Evolutionary conservation across 2,888 invertebrate species (phyloP).

Genomic region (Acanthosoma haemorrhoidale): DNA sequence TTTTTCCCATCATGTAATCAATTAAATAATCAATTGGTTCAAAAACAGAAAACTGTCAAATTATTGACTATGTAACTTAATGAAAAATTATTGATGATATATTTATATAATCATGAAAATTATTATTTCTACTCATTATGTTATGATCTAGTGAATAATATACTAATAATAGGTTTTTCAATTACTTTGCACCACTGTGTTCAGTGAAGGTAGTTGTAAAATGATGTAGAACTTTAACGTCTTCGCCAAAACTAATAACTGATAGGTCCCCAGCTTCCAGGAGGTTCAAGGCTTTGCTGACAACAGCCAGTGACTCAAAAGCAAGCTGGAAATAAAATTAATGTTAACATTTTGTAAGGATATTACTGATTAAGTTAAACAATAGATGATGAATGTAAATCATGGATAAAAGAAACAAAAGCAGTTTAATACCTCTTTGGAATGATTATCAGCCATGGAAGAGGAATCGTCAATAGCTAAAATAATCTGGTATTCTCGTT

Average conservation of each 20-base stretch:
- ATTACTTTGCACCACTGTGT: conserved; percentile 67
- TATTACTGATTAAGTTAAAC: not conserved
- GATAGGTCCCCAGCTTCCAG: conserved; percentile 79
- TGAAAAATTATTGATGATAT: too few species aligned
- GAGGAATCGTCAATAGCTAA: conserved; percentile 95
- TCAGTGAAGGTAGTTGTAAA: conserved; percentile 82
- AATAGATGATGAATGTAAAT: not conserved
- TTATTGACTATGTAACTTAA: too few species aligned
- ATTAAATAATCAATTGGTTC: too few species aligned
- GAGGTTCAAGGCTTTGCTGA: conserved; percentile 79
- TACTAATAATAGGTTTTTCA: not conserved
- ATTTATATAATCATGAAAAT: too few species aligned
- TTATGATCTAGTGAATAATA: not conserved
- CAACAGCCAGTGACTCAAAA: conserved; percentile 88
- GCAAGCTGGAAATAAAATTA: conserved; percentile 55
- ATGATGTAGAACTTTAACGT: conserved; percentile 77
- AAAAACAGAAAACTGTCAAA: too few species aligned
- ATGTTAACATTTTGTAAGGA: not conserved
- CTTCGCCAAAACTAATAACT: conserved; percentile 86
- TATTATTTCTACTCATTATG: too few species aligned
- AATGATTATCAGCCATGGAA: conserved; percentile 82
- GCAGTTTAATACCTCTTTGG: conserved; percentile 52
- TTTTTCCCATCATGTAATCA: too few species aligned
- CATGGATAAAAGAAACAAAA: not conserved
- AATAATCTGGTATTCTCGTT: conserved; percentile 92